Conservation (phyloP, 2,888 invertebrate species). For the Agrenia bidenticulata region DNA sequence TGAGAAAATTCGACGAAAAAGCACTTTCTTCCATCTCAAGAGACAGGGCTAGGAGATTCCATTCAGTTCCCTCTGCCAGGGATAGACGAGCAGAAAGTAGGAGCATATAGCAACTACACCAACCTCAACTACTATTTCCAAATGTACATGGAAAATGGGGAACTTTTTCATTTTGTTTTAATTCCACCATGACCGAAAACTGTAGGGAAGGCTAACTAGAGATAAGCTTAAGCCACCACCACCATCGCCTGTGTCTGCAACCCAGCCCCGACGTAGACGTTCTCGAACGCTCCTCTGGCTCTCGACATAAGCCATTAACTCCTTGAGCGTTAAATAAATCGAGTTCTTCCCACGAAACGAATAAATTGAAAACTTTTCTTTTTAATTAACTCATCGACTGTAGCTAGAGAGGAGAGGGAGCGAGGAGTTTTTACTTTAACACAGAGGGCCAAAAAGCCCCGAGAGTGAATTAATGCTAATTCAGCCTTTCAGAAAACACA, state of each 20-base stretch:
- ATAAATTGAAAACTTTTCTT: conserved; percentile 20
- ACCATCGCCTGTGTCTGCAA: no score
- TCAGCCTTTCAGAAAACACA: conserved; percentile 2
- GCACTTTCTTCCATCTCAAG: conserved; percentile 26
- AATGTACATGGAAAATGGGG: background rate
- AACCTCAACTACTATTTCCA: no score
- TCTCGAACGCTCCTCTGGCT: no score
- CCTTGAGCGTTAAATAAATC: conserved; percentile 27
- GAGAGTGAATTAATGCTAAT: conserved; percentile 10
- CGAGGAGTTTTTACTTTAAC: background rate
- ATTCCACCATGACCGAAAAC: background rate
- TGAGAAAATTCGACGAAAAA: conserved; percentile 47
- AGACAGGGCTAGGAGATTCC: conserved; percentile 19
- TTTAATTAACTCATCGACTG: conserved; percentile 12
- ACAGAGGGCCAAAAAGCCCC: background rate
- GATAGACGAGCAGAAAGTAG: no score
- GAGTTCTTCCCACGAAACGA: conserved; percentile 26
- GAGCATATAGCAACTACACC: no score
- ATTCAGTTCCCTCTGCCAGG: background rate
- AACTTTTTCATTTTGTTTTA: background rate
- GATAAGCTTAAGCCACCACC: no score
- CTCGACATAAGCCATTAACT: no score
- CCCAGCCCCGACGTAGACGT: no score
- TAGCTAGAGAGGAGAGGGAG: no score
- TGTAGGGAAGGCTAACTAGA: no score